A percentile compares a stretch with the other conserved stretches of the same genome.
Conservation (phyloP, 2,888 invertebrate genomes). For the Exephanes ischioxanthus region DNA sequence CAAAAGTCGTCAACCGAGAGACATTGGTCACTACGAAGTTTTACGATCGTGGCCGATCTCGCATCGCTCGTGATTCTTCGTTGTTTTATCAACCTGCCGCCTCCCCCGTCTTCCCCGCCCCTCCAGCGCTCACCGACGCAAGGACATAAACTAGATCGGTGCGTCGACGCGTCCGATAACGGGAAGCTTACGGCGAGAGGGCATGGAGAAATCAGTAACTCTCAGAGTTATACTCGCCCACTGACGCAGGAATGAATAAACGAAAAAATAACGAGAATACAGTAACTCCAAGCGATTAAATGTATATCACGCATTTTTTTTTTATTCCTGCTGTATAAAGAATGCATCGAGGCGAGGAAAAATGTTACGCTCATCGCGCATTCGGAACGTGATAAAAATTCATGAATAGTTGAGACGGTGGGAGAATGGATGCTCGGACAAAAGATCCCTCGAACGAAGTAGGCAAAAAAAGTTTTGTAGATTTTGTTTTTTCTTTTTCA, state of each 20-base stretch:
- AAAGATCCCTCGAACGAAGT: background rate
- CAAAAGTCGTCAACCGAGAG: constrained; percentile 40
- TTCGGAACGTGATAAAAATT: constrained; percentile 38
- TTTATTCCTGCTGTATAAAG: background rate
- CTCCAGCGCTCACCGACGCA: background rate
- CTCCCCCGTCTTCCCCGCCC: too few relatives aligned
- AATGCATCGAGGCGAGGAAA: constrained; percentile 10
- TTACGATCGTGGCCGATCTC: constrained; percentile 53
- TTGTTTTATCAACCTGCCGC: too few relatives aligned
- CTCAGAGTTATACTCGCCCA: background rate
- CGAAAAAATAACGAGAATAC: background rate
- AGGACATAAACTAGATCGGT: background rate
- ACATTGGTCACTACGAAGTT: constrained; percentile 42
- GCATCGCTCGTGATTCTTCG: background rate
- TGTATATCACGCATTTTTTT: background rate
- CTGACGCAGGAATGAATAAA: background rate
- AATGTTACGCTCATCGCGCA: background rate
- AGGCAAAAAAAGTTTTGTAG: background rate
- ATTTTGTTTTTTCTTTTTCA: background rate
- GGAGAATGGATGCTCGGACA: background rate
- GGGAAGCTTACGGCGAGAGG: background rate
- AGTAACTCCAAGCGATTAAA: background rate
- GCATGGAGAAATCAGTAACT: background rate
- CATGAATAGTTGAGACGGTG: constrained; percentile 8
- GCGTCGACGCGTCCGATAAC: constrained; percentile 6